Evolutionary conservation across 2,888 invertebrate species (phyloP).

Genomic region (Cryptus viduatorius): DNA sequence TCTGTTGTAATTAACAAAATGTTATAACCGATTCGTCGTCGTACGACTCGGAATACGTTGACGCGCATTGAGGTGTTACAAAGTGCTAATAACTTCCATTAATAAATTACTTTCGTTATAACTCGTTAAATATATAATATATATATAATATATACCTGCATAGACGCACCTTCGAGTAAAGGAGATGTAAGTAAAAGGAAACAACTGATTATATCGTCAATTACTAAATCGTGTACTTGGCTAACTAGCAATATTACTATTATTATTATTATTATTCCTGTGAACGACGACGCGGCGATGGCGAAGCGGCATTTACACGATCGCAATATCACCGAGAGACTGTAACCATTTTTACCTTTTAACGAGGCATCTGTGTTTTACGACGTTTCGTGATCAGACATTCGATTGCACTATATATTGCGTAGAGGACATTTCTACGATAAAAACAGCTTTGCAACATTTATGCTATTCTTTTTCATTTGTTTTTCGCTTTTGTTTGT

Average conservation of each 20-base stretch:
- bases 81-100: conserved; percentile 59
- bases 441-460: conserved; percentile 6
- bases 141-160: conserved; percentile 50
- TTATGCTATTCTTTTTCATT: not conserved
- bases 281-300: conserved; percentile 21
- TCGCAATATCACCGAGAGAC: conserved; percentile 28
- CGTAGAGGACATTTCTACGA: conserved; percentile 8
- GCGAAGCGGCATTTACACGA: conserved; percentile 49
- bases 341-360: conserved; percentile 1
- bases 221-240: conserved; percentile 41
- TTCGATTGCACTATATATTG: conserved; percentile 30
- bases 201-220: conserved; percentile 34
- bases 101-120: conserved; percentile 61
- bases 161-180: conserved; percentile 58
- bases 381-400: conserved; percentile 4
- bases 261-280: conserved; percentile 16
- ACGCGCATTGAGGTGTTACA: conserved; percentile 70
- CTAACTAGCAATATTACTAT: conserved; percentile 41
- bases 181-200: conserved; percentile 37
- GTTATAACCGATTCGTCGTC: conserved; percentile 49
- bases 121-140: conserved; percentile 39
- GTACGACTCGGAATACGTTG: conserved; percentile 53
- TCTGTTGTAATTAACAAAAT: conserved; percentile 25
- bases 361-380: not conserved
- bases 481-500: not conserved